phyloP scores from a whole-genome alignment of 1,140 invertebrate species.

The Tetraneura akinire region DNA sequence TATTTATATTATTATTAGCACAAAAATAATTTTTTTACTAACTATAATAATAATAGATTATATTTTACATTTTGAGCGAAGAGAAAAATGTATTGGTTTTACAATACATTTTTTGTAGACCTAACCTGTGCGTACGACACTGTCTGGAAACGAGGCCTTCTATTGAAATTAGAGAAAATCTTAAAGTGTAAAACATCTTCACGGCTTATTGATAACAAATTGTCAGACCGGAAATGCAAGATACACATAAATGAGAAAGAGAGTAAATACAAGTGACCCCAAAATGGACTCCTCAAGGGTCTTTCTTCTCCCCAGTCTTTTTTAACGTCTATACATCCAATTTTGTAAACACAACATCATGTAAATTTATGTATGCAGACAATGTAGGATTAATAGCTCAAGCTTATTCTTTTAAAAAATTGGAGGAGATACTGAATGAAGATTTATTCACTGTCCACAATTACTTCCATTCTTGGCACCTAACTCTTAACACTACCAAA shows the following conservation, averaged over 20 bases:
- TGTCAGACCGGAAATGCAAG: conserved; percentile 1
- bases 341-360: background rate
- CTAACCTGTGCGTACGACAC: background rate
- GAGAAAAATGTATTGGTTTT: no score
- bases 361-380: conserved; percentile 27
- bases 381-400: conserved; percentile 14
- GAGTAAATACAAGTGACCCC: background rate
- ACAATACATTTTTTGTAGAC: background rate
- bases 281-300: background rate
- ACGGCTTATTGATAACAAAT: background rate
- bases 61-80: no score
- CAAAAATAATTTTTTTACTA: no score
- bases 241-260: background rate
- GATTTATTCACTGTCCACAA: background rate
- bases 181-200: background rate
- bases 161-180: background rate
- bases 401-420: background rate
- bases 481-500: background rate
- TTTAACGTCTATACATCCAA: conserved; percentile 12
- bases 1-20: no score
- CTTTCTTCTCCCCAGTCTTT: background rate
- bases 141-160: background rate
- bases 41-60: no score
- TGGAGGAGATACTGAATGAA: conserved; percentile 8
- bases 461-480: background rate